These are phyloP conservation scores for Apodemus speciosus DNA, from an alignment of 2,113 vertebrate species.

Conservation along the genomic window DNA sequence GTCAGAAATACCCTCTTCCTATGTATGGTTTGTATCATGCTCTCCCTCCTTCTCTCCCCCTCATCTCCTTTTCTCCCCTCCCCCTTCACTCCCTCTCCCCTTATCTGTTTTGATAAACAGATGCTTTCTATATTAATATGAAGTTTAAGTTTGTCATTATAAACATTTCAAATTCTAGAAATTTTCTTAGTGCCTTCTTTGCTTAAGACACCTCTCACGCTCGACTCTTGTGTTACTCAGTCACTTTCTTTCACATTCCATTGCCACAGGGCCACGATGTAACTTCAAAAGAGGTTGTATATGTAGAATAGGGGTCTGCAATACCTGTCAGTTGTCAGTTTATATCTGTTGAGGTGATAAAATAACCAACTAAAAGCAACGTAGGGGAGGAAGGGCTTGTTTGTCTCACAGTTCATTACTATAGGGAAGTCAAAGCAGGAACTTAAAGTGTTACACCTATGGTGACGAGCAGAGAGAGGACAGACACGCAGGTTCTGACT, in stretches of 20 bases:
- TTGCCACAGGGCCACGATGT: not conserved
- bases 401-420: not conserved
- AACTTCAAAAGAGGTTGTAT: not conserved
- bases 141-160: not conserved
- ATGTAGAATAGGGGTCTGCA: not conserved
- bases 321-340: not conserved
- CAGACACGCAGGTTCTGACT: no score
- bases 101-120: not conserved
- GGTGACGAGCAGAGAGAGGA: not conserved
- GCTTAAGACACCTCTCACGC: not conserved
- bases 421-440: not conserved
- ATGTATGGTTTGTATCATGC: not conserved
- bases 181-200: constrained; percentile 59
- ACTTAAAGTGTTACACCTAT: not conserved
- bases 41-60: not conserved
- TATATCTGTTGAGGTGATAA: not conserved
- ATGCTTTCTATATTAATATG: constrained; percentile 55
- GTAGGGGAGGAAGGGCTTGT: not conserved
- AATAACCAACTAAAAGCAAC: not conserved
- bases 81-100: not conserved
- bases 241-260: not conserved
- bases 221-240: not conserved
- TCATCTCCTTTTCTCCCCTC: no score
- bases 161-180: constrained; percentile 22
- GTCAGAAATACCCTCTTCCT: not conserved